Evolutionary conservation across 2,113 vertebrate genomes (phyloP).

Genomic region (Zosterops lateralis): DNA sequence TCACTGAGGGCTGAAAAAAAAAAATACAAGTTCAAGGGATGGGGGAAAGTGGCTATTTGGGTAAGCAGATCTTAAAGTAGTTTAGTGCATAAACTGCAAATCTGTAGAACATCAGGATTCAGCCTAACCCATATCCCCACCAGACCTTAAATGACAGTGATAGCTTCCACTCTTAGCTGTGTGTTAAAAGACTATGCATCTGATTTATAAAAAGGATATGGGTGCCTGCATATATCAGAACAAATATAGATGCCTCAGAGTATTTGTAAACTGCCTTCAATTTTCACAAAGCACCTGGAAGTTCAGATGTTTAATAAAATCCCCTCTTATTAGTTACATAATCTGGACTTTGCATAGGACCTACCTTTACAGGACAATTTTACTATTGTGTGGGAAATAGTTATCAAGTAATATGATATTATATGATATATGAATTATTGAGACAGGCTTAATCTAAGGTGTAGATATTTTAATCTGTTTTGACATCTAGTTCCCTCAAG

Average conservation of each 20-base stretch:
- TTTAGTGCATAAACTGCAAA: not conserved
- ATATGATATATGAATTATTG: not conserved
- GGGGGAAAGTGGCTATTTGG: not conserved
- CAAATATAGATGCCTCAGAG: not conserved
- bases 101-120: not conserved
- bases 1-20: not conserved
- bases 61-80: not conserved
- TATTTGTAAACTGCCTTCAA: not conserved
- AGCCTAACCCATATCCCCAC: not conserved
- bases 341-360: not conserved
- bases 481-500: not conserved
- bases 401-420: not conserved
- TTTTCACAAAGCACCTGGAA: not conserved
- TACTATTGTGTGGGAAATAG: not conserved
- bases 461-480: not conserved
- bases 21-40: not conserved
- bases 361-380: not conserved
- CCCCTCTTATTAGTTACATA: not conserved
- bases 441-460: not conserved
- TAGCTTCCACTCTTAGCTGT: not conserved
- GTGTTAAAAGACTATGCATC: not conserved
- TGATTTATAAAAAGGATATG: not conserved
- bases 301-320: not conserved
- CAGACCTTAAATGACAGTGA: not conserved
- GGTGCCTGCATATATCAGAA: not conserved